A percentile compares a stretch with the other conserved stretches of the same genome.
Evolutionary conservation across 2,888 invertebrate species (phyloP).

Genomic region (Melanostoma scalare): DNA sequence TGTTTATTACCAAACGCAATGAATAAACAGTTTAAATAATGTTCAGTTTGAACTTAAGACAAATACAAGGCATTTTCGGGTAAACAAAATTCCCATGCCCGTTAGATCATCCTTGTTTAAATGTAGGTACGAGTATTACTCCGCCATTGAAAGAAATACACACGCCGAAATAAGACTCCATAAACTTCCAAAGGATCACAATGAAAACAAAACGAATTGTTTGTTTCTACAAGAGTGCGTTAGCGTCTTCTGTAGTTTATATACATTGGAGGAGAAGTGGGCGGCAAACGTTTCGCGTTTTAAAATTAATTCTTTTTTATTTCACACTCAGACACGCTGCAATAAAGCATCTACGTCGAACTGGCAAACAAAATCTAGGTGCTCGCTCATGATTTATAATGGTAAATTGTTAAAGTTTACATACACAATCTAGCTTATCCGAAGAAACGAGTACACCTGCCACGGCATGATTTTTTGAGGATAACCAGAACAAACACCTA

Average conservation of each 20-base stretch:
- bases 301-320: constrained; percentile 57
- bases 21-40: constrained; percentile 33
- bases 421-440: constrained; percentile 30
- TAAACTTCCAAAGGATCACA: constrained; percentile 56
- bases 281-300: constrained; percentile 46
- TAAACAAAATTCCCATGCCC: constrained; percentile 40
- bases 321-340: constrained; percentile 49
- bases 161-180: constrained; percentile 1
- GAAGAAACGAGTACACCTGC: constrained; percentile 46
- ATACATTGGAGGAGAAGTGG: constrained; percentile 32
- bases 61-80: constrained; percentile 18
- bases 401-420: constrained; percentile 47
- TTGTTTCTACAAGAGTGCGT: constrained; percentile 35
- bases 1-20: constrained; percentile 24
- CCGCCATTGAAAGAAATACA: constrained; percentile 37
- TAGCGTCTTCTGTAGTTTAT: constrained; percentile 18
- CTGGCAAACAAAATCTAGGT: constrained; percentile 19
- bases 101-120: constrained; percentile 58
- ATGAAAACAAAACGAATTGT: constrained; percentile 39
- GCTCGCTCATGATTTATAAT: constrained; percentile 61
- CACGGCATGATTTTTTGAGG: constrained; percentile 46
- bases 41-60: constrained; percentile 33
- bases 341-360: constrained; percentile 63
- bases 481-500: constrained; percentile 56
- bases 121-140: constrained; percentile 39